Evolutionary conservation across 2,888 invertebrate species (phyloP).

Genomic region (Phania funesta): DNA sequence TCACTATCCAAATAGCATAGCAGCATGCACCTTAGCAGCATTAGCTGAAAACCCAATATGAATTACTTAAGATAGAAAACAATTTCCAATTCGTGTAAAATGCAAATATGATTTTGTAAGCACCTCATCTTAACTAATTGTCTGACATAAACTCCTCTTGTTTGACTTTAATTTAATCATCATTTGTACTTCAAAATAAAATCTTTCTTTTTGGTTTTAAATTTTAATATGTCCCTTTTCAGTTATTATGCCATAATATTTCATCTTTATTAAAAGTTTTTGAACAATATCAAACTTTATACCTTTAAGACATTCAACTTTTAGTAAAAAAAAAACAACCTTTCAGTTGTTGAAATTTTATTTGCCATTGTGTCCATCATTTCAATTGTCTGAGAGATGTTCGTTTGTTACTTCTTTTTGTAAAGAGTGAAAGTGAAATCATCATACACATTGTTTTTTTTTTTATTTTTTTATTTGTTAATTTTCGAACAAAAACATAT

Average conservation of each 20-base stretch:
- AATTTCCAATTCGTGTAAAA: background rate
- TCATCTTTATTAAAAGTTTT: conserved; percentile 52
- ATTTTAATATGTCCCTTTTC: conserved; percentile 39
- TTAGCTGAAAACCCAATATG: background rate
- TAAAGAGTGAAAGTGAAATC: conserved; percentile 52
- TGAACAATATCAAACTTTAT: background rate
- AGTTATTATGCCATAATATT: conserved; percentile 60
- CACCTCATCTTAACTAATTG: conserved; percentile 29
- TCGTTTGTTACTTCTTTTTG: background rate
- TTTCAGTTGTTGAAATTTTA: conserved; percentile 15
- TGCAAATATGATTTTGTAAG: background rate
- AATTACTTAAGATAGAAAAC: background rate
- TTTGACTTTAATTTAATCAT: conserved; percentile 10
- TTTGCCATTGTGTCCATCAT: conserved; percentile 44
- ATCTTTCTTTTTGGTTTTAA: background rate
- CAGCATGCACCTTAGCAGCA: too few species aligned
- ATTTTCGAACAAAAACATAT: conserved; percentile 17
- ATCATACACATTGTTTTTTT: background rate
- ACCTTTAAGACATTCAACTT: conserved; percentile 19
- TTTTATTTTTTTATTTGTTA: background rate
- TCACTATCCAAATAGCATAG: too few species aligned
- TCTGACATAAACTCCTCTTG: conserved; percentile 3
- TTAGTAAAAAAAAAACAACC: background rate
- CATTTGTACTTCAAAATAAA: background rate
- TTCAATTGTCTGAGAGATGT: conserved; percentile 8